Percentiles rank a stretch among this genome's conserved stretches.
These are phyloP conservation scores for Anagrus nilaparvatae DNA, from an alignment of 1,140 invertebrate genomes.

Conservation along the genomic window DNA sequence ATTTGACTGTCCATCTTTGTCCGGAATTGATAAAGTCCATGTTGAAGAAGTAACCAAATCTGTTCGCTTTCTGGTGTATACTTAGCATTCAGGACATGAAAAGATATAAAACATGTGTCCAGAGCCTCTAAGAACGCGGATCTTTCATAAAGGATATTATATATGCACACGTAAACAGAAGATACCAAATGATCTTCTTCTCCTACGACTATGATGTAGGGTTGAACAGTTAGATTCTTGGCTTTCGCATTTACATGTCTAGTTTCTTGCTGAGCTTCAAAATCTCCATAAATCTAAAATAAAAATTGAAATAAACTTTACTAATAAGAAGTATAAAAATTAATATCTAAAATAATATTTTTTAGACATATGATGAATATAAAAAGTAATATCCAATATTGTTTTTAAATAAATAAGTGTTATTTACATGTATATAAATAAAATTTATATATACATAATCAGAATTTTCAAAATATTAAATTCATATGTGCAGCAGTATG, in stretches of 20 bases:
- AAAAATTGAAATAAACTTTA: not conserved
- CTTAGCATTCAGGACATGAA: conserved; percentile 3
- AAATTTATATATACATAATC: no score
- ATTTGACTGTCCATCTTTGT: conserved; percentile 4
- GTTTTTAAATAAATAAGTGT: no score
- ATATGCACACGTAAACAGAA: conserved; percentile 3
- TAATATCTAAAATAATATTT: not conserved
- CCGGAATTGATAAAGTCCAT: conserved; percentile 4
- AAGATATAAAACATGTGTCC: conserved; percentile 10
- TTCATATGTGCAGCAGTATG: no score
- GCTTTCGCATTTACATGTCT: not conserved
- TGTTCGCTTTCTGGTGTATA: conserved; percentile 12
- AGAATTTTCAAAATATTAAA: no score
- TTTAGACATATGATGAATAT: no score
- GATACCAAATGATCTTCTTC: not conserved
- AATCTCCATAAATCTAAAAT: conserved; percentile 6
- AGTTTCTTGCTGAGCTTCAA: not conserved
- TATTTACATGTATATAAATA: no score
- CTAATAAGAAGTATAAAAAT: not conserved
- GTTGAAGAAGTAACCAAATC: conserved; percentile 11
- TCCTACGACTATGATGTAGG: conserved; percentile 12
- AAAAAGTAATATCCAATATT: no score
- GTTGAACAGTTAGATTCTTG: conserved; percentile 11
- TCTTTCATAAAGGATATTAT: conserved; percentile 3
- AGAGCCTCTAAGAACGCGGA: conserved; percentile 5